These are phyloP conservation scores for Alitta virens DNA, from an alignment of 2,888 invertebrate species.

Conservation along the genomic window DNA sequence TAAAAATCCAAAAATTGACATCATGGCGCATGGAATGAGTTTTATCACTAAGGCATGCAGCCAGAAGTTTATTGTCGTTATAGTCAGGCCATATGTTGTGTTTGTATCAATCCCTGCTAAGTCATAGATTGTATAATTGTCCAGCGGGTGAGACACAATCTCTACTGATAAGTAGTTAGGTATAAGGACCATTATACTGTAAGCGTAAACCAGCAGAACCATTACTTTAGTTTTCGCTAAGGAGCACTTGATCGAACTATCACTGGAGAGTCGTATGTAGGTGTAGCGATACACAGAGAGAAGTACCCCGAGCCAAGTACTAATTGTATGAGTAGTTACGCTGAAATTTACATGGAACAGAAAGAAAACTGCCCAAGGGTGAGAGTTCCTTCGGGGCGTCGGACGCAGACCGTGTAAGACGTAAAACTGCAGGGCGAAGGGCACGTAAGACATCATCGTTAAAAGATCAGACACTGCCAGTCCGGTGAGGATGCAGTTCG, in stretches of 20 bases:
- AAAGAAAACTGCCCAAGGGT: constrained; percentile 56
- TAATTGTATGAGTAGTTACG: constrained; percentile 83
- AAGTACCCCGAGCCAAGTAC: constrained; percentile 88
- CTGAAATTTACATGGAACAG: constrained; percentile 83
- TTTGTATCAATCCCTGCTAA: not conserved
- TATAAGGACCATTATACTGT: constrained; percentile 4
- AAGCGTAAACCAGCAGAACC: constrained; percentile 2
- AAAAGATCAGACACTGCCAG: constrained; percentile 86
- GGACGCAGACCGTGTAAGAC: constrained; percentile 35
- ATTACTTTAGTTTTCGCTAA: not conserved
- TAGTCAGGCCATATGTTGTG: not conserved
- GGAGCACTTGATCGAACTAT: constrained; percentile 60
- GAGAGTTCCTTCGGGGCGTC: constrained; percentile 43
- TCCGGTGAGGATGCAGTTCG: constrained; percentile 81
- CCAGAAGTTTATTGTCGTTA: constrained; percentile 55
- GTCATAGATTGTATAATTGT: constrained; percentile 7
- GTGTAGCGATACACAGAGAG: constrained; percentile 85
- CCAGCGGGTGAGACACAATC: not conserved
- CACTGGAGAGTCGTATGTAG: constrained; percentile 70
- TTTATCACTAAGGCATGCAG: constrained; percentile 90
- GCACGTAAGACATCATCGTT: constrained; percentile 86
- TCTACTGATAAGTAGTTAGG: constrained; percentile 10
- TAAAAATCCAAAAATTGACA: constrained; percentile 67
- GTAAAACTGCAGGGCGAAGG: constrained; percentile 72
- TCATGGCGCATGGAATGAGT: constrained; percentile 81